phyloP scores from a whole-genome alignment of 2,797 vertebrate genomes.

The Argyrosomus regius region DNA sequence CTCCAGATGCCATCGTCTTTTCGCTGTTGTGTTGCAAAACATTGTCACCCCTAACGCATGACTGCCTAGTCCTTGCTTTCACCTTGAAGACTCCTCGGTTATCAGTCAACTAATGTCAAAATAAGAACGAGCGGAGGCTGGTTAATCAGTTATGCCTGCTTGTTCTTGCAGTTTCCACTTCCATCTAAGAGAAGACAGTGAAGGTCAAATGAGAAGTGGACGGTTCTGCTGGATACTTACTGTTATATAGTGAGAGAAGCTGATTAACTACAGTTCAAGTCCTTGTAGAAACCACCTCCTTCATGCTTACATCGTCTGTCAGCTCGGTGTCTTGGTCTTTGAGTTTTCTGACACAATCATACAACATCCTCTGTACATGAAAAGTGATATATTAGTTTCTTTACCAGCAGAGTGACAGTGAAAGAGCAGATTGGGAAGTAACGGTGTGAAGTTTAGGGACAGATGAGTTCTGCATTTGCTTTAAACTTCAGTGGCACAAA shows the following conservation, averaged over 20 bases:
- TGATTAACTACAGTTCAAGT: neutral
- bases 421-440: neutral
- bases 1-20: constrained; percentile 15
- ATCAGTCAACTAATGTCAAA: constrained; percentile 46
- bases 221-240: neutral
- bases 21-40: constrained; percentile 44
- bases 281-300: neutral
- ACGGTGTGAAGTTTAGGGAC: neutral
- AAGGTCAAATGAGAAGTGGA: constrained; percentile 32
- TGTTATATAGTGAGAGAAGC: constrained; percentile 1
- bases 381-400: neutral
- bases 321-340: neutral
- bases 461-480: neutral
- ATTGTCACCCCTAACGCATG: neutral
- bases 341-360: neutral
- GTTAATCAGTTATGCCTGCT: constrained; percentile 53
- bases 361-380: neutral
- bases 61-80: constrained; percentile 14
- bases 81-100: constrained; percentile 45
- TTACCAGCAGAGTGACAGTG: neutral
- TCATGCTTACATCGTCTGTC: neutral
- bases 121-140: neutral
- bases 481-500: neutral
- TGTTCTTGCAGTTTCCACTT: neutral
- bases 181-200: neutral